Evolutionary conservation across 2,888 invertebrate species (phyloP), one percentile per base, ranked within the genome.

Genomic region (Orchestes rusci): DNA sequence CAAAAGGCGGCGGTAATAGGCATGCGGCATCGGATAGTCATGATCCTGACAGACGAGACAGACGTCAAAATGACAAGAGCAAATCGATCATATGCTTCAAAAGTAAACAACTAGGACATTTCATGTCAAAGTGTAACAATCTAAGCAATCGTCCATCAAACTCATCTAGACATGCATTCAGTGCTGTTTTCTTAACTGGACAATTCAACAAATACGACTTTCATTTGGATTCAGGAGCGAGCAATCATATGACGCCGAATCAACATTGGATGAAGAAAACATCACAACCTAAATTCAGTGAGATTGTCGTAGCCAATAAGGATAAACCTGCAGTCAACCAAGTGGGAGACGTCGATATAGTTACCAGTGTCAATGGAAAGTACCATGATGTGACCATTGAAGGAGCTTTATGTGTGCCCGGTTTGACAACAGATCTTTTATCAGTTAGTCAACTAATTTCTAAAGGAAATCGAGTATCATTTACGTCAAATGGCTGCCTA

Each of bases 201-300:
- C 10, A 35, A 4, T 35, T 13, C 19, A 35, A 16, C n/a, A 33
- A 33, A 16, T 3, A 16, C n/a, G 7, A 33, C 17, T 33, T 33
- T 33, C 17, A 33, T 15, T 33, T 33, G 16, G 20, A 35, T 17
- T 35, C 19, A 10, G 35, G 35, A 3, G 35, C 19, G 20, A 35
- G 19, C 15, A 35, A 19, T 12, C 35, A 35, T 12, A 35, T 35
- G 35, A 19, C 35, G 7, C 35, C 19, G 20, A 35, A 35, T 20
- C 4, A 35, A 19, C 18, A 7, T 35, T 35, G 19, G 35, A 35
- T 35, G 5, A 35, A 35, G 16, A 35, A 19, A 7, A 12, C 35
- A 5, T 35, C 35, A 20, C 19, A 5, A n/a, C 20, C 31, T 8
- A 16, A 8, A 15, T 19, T 35, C 20, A 5, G 19, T 10, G 27